phyloP scores from a whole-genome alignment of 2,113 vertebrate species.

The Perca schrenkii region DNA sequence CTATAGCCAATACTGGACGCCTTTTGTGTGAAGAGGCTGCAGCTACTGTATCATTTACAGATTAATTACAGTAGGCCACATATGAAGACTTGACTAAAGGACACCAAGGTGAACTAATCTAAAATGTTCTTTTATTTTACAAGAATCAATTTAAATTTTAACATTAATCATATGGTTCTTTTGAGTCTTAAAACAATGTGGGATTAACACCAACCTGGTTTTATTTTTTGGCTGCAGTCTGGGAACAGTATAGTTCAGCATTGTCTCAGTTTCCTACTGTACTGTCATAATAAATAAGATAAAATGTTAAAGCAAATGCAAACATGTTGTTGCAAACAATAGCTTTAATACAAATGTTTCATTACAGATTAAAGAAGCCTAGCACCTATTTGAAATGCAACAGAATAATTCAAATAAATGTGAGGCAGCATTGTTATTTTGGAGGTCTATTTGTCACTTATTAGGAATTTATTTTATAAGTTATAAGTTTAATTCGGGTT shows the following conservation, averaged over 20 bases:
- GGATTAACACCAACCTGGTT: not conserved
- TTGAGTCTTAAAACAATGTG: conserved; percentile 2
- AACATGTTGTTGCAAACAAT: not conserved
- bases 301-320: not conserved
- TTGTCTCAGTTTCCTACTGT: not conserved
- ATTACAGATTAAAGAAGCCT: no score
- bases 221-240: no score
- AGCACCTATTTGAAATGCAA: not conserved
- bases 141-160: no score
- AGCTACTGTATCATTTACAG: not conserved
- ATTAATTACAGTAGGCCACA: not conserved
- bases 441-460: not conserved
- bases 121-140: not conserved
- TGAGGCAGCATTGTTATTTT: not conserved
- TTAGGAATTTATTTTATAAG: not conserved
- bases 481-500: not conserved
- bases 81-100: not conserved
- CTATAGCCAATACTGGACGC: not conserved
- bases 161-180: not conserved
- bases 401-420: not conserved
- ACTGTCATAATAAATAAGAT: not conserved
- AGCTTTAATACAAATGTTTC: not conserved
- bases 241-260: not conserved
- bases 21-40: not conserved
- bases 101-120: not conserved